Base-by-base conservation (phyloP, 1,140 invertebrate species). In the Arctopsyche grandis region DNA sequence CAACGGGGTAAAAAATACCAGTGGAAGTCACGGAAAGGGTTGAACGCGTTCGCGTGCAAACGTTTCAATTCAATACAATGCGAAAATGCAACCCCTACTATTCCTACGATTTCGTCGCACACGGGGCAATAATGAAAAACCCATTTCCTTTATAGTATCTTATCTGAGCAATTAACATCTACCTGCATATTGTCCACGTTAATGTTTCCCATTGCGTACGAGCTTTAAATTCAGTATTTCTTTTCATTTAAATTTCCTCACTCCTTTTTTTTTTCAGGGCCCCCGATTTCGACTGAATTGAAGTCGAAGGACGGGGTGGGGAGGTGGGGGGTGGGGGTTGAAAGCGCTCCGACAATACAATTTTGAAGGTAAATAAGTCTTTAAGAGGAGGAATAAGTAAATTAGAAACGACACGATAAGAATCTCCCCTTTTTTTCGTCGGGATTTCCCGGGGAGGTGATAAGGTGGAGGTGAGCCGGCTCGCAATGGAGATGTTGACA, bases 401-500 rank as follows among this genome's bases (percentile, higher is more conserved):
- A 91, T 91, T 90, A 90, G 90, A 91, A 90, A 89, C 89, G 87
- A 88, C 87, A 89, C 88, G 90, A 91, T 90, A 91, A 88, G 89
- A 90, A 91, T 91, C 90, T 90, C 89, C 90, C 90, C 88, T 89
- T 88, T 83, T 83, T 79, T 81, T 81, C 75, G 71, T 77, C 76
- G 60, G 66, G 75, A 66, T 70, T 75, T 78, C 79, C 75, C 19
- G 46, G 21, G 10, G 52, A 43, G 69, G 10, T 29, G 69, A 38
- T 38, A 38, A 38, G 29, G 29, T 38, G 29, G 29, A 38, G 29
- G 29, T 38, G 29, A 38, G 29, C 29, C 7, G 74, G 74, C 21
- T 69, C 69, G 69, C n/a, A 75, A 81, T 78, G 58, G 81, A 82
- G 81, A 79, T 73, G 78, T 80, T 63, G 81, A 78, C 81, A 82